phyloP scores from a whole-genome alignment of 2,888 invertebrate species.

The Petrolisthes manimaculis region DNA sequence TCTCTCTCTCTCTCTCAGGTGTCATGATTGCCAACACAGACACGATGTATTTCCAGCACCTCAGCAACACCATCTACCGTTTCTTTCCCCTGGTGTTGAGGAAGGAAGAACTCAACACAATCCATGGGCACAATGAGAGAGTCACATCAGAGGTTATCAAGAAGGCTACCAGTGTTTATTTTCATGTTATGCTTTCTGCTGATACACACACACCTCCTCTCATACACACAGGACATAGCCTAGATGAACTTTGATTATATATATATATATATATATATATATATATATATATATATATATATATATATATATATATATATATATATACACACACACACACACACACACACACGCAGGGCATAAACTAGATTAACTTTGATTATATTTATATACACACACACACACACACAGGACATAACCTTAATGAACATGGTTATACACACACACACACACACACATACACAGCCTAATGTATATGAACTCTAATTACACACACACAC shows the following conservation, averaged over 20 bases:
- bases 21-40: slow-evolving; percentile 71
- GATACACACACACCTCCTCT: slow-evolving; percentile 21
- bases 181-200: slow-evolving; percentile 51
- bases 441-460: too few species aligned
- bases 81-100: slow-evolving; percentile 70
- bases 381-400: neutral
- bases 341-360: slow-evolving; percentile 1
- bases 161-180: slow-evolving; percentile 16
- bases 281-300: slow-evolving; percentile 45
- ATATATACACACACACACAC: slow-evolving; percentile 36
- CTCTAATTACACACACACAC: too few species aligned
- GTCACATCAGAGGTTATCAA: slow-evolving; percentile 68
- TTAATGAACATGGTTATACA: too few species aligned
- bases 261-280: slow-evolving; percentile 3
- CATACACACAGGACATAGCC: slow-evolving; percentile 14
- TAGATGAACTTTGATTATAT: slow-evolving; percentile 30
- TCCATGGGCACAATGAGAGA: slow-evolving; percentile 73
- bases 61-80: slow-evolving; percentile 71
- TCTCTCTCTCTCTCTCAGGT: slow-evolving; percentile 60
- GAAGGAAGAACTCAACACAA: slow-evolving; percentile 69
- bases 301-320: slow-evolving; percentile 47
- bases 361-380: neutral
- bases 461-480: too few species aligned
- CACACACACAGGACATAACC: too few species aligned
- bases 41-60: slow-evolving; percentile 71